Base-by-base conservation (phyloP, 2,888 invertebrate genomes). In the Fissipunctia ypsillon region DNA sequence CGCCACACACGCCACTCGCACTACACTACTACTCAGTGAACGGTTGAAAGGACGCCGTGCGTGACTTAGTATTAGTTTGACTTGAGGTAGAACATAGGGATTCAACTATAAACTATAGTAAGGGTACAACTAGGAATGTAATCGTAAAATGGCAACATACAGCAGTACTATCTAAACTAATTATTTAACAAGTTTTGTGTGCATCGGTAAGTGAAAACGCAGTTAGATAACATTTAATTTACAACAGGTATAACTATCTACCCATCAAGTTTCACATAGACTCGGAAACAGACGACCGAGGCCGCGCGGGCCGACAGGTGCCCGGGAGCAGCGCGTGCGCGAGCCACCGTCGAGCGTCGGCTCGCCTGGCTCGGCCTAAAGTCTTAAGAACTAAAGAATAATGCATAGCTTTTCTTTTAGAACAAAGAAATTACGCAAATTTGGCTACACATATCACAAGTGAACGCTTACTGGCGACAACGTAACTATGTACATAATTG, bases 391-490 rank as follows among this genome's bases (percentile, higher is more conserved):
- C 90, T 94, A 94, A 93, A 92, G 90, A 93, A 92, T 93, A 92
- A 95, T 94, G 95, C 95, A 95, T 95, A 95, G 95, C 95, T 95
- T 95, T 95, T 93, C 95, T 95, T 95, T 95, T 96, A 96, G 94
- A 96, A 96, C 95, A 95, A 95, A 96, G 95, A 95, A 95, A 94
- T 94, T 93, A 95, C 95, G 95, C 95, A 94, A 94, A 95, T 96
- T 96, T 96, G 96, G 96, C 96, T 95, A 95, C 94, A 95, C 95
- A 95, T 96, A 96, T 96, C 96, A 96, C 96, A 96, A 95, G 94
- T 94, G 95, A 94, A 94, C 94, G 95, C 95, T 95, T 94, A 95
- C 93, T 93, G 94, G 95, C 95, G 95, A 93, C 92, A 91, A 92
- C 92, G 90, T 93, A 91, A 91, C 88, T 93, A 92, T 92, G 88